Base-by-base conservation (phyloP, 2,797 vertebrate species). In the Acestrorhynchus altus region DNA sequence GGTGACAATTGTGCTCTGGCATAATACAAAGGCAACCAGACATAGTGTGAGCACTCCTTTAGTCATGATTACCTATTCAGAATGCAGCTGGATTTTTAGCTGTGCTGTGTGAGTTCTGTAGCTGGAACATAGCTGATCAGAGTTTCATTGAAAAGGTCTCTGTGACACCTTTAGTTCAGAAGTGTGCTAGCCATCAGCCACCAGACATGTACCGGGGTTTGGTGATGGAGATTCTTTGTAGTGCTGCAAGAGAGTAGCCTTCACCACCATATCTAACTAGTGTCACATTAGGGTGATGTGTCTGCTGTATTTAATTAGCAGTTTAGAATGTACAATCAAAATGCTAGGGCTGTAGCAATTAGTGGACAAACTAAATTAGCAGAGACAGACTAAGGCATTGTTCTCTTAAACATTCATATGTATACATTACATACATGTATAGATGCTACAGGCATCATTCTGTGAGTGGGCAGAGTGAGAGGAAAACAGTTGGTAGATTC, bases 121-220 rank as follows among this genome's bases (percentile, higher is more conserved):
- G 52, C 60, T 63, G 57, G 24, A 64, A 28, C 60, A 67, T 39
- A 63, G 40, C 69, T 71, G 76, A 16, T 67, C 67, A 77, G 28
- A 39, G 69, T 64, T 77, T 63, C 24, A 54, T 24, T 77, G 18
- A 57, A 28, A 52, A 49, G 10, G 18, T 56, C 20, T 26, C 51
- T 31, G 26, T 35, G 15, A 44, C 22, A 65, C 46, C 26, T 52
- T 22, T 75, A 56, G 11, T 57, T 57, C 24, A 57, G 54, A 57
- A 11, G 20, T 65, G n/a, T 13, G 12, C 22, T 6, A 64, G 61
- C 39, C 61, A 24, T 64, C 39, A n/a, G n/a, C n/a, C n/a, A n/a
- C n/a, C n/a, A 65, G 39, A 44, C 42, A 65, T 22, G 28, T 12
- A 40, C 40, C 44, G 44, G 20, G 44, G 39, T 42, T 40, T 40